phyloP scores from a whole-genome alignment of 2,888 invertebrate species.

The Furcula furcula region DNA sequence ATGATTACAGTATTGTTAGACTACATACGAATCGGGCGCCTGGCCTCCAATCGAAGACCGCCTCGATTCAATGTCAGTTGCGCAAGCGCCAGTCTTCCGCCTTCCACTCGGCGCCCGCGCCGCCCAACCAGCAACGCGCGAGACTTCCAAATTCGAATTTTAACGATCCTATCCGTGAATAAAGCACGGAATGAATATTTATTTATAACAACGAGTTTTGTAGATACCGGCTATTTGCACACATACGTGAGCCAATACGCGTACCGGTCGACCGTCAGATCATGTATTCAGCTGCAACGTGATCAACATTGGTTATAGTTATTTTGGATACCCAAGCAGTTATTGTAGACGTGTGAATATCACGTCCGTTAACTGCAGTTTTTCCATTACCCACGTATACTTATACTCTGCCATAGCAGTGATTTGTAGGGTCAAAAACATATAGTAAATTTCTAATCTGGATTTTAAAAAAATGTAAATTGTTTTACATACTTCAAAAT shows the following conservation, averaged over 20 bases:
- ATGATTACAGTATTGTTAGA: constrained; percentile 55
- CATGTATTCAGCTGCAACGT: constrained; percentile 13
- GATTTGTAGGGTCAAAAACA: too few relatives aligned
- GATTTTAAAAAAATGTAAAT: too few relatives aligned
- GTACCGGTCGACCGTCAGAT: constrained; percentile 5
- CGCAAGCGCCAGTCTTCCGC: constrained; percentile 78
- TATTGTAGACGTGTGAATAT: constrained; percentile 7
- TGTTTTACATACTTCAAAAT: too few relatives aligned
- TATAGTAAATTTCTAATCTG: too few relatives aligned
- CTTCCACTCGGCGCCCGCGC: constrained; percentile 44
- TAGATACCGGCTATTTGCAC: constrained; percentile 10
- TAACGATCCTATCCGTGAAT: constrained; percentile 27
- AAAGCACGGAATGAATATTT: background rate
- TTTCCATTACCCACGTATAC: too few relatives aligned
- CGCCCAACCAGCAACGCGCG: constrained; percentile 61
- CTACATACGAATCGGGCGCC: constrained; percentile 60
- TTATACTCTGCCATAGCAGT: too few relatives aligned
- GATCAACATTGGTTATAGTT: constrained; percentile 10
- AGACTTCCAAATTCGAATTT: constrained; percentile 51
- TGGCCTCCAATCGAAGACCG: constrained; percentile 69
- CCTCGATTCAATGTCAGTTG: constrained; percentile 78
- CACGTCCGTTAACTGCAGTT: too few relatives aligned
- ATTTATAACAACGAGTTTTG: background rate
- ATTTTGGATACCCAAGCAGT: constrained; percentile 14
- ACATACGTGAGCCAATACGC: constrained; percentile 9